A percentile compares a stretch with the other conserved stretches of the same genome.
These are phyloP conservation scores for Lophotriccus pileatus DNA, from an alignment of 2,797 vertebrate species.

Conservation along the genomic window DNA sequence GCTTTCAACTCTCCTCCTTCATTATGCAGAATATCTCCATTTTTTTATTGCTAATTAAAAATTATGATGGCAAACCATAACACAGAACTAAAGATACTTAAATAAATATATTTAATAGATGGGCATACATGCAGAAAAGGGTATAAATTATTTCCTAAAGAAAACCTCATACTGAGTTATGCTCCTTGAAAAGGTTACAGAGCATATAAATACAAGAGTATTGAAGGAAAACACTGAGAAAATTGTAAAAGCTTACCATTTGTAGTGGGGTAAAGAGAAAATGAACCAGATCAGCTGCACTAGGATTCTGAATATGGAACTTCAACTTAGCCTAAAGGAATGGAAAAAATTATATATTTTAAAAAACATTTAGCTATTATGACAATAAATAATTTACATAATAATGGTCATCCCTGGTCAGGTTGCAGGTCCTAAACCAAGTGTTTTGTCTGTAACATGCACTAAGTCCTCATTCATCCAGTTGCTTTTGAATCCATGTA, in stretches of 20 bases:
- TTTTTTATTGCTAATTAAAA: background rate
- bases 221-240: background rate
- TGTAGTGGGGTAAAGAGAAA: conserved; percentile 92
- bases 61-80: background rate
- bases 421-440: background rate
- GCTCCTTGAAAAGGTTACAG: background rate
- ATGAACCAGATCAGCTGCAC: conserved; percentile 90
- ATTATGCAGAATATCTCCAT: background rate
- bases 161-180: background rate
- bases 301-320: conserved; percentile 94
- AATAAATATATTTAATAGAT: background rate
- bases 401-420: background rate
- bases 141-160: background rate
- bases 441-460: background rate
- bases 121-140: background rate
- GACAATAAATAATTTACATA: background rate
- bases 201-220: background rate
- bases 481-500: background rate
- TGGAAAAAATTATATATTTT: background rate
- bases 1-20: background rate
- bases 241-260: conserved; percentile 80
- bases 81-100: background rate
- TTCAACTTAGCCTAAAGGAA: conserved; percentile 85
- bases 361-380: background rate
- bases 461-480: background rate